Evolutionary conservation across 2,888 invertebrate genomes (phyloP).

Genomic region (Synanthedon vespiformis): DNA sequence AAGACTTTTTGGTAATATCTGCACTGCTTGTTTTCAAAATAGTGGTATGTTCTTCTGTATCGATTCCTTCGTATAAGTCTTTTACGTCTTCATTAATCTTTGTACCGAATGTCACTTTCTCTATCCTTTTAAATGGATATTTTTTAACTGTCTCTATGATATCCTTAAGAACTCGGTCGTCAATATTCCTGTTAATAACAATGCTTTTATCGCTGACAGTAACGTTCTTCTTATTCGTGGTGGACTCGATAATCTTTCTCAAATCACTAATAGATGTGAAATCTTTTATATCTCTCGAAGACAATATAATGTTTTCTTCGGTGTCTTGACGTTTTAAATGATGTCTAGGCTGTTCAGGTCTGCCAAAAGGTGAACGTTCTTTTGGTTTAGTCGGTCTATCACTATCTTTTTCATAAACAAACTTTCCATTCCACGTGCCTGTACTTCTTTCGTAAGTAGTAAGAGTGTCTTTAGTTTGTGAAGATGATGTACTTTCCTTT

Average conservation of each 20-base stretch:
- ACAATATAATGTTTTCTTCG: conserved; percentile 59
- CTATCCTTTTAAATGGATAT: conserved; percentile 62
- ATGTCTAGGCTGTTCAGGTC: conserved; percentile 49
- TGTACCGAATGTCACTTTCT: conserved; percentile 66
- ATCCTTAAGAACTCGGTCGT: conserved; percentile 55
- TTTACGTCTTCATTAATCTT: conserved; percentile 73
- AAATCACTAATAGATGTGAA: conserved; percentile 62
- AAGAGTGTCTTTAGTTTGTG: conserved; percentile 50
- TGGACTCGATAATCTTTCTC: conserved; percentile 55
- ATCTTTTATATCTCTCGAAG: conserved; percentile 61
- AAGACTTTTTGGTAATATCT: conserved; percentile 53
- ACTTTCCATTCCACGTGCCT: conserved; percentile 71
- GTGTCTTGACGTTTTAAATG: conserved; percentile 61
- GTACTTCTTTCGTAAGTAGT: conserved; percentile 60
- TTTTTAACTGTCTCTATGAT: conserved; percentile 64
- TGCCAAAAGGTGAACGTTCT: conserved; percentile 55
- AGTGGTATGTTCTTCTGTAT: conserved; percentile 46
- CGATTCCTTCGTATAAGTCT: conserved; percentile 60
- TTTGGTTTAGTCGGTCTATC: conserved; percentile 53
- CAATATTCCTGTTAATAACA: conserved; percentile 58
- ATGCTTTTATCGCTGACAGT: conserved; percentile 61
- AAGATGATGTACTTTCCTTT: conserved; percentile 41
- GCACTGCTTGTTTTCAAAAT: conserved; percentile 42
- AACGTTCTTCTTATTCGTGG: conserved; percentile 53
- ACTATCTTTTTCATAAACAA: conserved; percentile 61